Evolutionary conservation across 2,888 invertebrate genomes (phyloP).

Genomic region (Drosophila neonasuta): DNA sequence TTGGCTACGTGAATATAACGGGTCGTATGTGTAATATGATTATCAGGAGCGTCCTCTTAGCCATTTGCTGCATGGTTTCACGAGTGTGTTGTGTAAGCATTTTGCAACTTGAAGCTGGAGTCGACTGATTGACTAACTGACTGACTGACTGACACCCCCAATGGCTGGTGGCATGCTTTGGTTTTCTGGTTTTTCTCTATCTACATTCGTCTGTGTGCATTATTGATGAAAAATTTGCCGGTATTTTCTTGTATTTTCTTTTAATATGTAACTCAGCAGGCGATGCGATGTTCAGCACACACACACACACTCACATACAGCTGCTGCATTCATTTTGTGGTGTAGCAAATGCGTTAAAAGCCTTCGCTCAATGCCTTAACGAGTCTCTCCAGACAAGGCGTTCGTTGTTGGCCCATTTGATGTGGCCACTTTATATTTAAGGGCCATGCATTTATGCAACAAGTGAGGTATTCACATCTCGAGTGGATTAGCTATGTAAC

Average conservation of each 20-base stretch:
- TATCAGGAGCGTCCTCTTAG: slow-evolving; percentile 45
- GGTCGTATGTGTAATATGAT: slow-evolving; percentile 63
- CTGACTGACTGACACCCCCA: slow-evolving; percentile 9
- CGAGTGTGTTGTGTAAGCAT: slow-evolving; percentile 51
- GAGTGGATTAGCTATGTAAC: not conserved
- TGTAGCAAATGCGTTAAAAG: slow-evolving; percentile 53
- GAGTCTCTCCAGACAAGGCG: slow-evolving; percentile 14
- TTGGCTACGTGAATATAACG: slow-evolving; percentile 6
- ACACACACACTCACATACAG: not conserved
- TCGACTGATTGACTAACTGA: not conserved
- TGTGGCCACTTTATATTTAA: slow-evolving; percentile 16
- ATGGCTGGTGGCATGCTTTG: slow-evolving; percentile 10
- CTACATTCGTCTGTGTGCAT: slow-evolving; percentile 39
- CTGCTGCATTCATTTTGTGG: slow-evolving; percentile 51
- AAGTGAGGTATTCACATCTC: slow-evolving; percentile 32
- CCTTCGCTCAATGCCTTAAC: slow-evolving; percentile 32
- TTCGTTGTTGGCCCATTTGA: not conserved
- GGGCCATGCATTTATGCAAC: slow-evolving; percentile 43
- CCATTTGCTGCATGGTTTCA: slow-evolving; percentile 44
- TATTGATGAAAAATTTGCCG: slow-evolving; percentile 62
- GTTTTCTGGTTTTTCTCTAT: slow-evolving; percentile 13
- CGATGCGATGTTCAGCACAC: not conserved
- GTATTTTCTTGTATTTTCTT: slow-evolving; percentile 53
- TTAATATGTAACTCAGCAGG: slow-evolving; percentile 40
- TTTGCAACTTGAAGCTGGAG: slow-evolving; percentile 13